phyloP scores from a whole-genome alignment of 2,113 vertebrate species.

The Anoura caudifer region DNA sequence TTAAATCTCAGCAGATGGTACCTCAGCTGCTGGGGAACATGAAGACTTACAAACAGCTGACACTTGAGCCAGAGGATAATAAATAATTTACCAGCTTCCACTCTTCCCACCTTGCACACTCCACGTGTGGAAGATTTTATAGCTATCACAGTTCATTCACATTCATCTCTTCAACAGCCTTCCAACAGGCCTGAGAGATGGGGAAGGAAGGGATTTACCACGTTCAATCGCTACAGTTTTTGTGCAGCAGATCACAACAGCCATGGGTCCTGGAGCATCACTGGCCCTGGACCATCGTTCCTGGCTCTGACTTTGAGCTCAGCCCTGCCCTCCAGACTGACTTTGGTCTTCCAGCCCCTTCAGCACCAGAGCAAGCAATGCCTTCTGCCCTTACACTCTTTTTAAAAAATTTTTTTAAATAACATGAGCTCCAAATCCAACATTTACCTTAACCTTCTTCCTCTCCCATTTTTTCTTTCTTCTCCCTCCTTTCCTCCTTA shows the following conservation, averaged over 20 bases:
- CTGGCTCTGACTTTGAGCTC: not conserved
- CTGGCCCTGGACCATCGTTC: not conserved
- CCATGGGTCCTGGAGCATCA: not conserved
- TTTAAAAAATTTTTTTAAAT: not conserved
- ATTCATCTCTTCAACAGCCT: not conserved
- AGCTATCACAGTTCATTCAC: constrained; percentile 16
- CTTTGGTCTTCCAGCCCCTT: not conserved
- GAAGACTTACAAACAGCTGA: not conserved
- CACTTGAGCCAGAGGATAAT: not conserved
- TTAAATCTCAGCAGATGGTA: not conserved
- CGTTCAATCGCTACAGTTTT: not conserved
- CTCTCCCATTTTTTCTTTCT: not conserved
- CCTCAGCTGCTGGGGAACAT: not conserved
- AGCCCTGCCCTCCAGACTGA: not conserved
- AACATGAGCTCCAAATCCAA: not conserved
- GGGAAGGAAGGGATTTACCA: not conserved
- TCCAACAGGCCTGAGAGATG: not conserved
- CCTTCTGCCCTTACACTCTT: not conserved
- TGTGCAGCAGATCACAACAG: not conserved
- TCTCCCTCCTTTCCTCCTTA: not conserved
- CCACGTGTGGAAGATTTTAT: constrained; percentile 26
- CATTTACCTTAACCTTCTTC: not conserved
- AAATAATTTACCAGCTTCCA: constrained; percentile 36
- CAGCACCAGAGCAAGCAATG: no score
- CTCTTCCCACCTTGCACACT: not conserved